Percentiles rank a stretch among this genome's conserved stretches.
Conservation (phyloP, 1,140 invertebrate genomes). For the Drosophila burlai region DNA sequence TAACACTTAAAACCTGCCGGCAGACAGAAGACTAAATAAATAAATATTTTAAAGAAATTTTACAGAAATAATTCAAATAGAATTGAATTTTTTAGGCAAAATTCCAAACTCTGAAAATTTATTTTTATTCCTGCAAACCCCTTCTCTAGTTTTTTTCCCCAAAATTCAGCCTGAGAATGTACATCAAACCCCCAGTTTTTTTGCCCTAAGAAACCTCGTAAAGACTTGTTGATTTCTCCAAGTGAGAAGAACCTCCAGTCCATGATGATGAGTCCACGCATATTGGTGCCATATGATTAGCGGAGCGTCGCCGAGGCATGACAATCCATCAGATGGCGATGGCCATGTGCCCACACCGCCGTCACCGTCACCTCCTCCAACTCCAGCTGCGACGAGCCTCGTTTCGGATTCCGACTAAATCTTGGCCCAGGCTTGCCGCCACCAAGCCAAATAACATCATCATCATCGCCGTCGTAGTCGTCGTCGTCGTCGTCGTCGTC, state of each 20-base stretch:
- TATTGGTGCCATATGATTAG: constrained; percentile 82
- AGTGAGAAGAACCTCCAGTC: neutral
- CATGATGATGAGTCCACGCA: constrained; percentile 50
- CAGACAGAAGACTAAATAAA: too few relatives aligned
- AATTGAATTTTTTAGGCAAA: neutral
- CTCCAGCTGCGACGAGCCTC: constrained; percentile 1
- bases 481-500: constrained; percentile 27
- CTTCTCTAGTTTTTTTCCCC: accelerated
- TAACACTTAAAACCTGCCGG: too few relatives aligned
- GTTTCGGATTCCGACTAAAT: constrained; percentile 59
- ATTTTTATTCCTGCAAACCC: too few relatives aligned
- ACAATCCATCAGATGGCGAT: constrained; percentile 63
- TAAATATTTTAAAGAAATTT: too few relatives aligned
- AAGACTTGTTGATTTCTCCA: constrained; percentile 7
- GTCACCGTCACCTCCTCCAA: neutral
- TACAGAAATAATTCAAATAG: too few relatives aligned
- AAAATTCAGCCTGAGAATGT: neutral
- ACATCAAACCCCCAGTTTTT: neutral
- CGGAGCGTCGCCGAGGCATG: constrained; percentile 64
- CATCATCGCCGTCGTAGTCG: constrained; percentile 45
- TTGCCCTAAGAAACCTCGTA: neutral
- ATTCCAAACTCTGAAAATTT: neutral
- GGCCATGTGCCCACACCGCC: constrained; percentile 23
- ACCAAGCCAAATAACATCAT: constrained; percentile 59
- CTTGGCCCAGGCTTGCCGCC: constrained; percentile 59